Conservation (phyloP, 2,113 vertebrate species). For the Siphamia tubifer region DNA sequence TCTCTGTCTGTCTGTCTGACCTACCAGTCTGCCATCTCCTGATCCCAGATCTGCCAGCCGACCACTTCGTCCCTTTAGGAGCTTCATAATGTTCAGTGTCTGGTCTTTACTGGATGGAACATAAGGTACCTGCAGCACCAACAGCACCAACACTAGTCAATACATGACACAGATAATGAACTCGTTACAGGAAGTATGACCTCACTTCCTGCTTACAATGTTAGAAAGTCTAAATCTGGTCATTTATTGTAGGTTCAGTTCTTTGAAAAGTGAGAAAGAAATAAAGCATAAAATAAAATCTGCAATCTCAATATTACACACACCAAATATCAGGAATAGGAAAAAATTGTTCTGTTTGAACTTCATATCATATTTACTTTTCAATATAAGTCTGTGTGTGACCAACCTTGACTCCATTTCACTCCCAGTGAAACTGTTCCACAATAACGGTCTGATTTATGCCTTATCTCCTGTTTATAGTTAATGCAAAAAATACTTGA, state of each 20-base stretch:
- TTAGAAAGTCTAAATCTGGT: background rate
- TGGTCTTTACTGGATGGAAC: constrained; percentile 75
- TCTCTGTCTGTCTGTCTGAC: no score
- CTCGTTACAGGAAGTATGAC: background rate
- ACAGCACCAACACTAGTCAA: constrained; percentile 26
- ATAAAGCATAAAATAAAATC: no score
- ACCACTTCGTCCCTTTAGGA: constrained; percentile 72
- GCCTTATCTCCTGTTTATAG: background rate
- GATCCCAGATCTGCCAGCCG: constrained; percentile 79
- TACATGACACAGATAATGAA: background rate
- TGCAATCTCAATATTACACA: no score
- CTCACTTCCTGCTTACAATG: background rate
- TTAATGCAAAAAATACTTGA: background rate
- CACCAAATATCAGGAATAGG: no score
- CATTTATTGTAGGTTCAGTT: no score
- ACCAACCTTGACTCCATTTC: constrained; percentile 13
- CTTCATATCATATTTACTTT: no score
- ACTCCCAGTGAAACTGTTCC: background rate
- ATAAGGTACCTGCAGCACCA: constrained; percentile 75
- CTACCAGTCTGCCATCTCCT: constrained; percentile 79
- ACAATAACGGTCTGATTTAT: background rate
- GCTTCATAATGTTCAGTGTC: constrained; percentile 72
- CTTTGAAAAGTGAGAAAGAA: no score
- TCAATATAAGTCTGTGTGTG: background rate
- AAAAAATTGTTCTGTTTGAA: no score